Conservation (phyloP, 2,113 vertebrate genomes). For the Chrysochloris asiatica region DNA sequence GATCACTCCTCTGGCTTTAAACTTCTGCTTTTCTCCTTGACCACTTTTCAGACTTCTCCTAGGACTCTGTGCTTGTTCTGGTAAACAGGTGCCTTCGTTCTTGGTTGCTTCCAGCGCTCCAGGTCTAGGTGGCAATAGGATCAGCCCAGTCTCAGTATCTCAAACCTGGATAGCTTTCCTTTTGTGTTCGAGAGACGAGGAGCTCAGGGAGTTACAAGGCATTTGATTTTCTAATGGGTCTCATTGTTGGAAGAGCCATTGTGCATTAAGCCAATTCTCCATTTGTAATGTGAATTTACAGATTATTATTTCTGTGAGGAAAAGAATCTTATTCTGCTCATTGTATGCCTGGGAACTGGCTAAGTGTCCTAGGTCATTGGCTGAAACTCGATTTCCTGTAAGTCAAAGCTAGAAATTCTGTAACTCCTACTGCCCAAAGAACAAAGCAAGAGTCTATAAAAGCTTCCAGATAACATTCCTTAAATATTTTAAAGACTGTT, state of each 20-base stretch:
- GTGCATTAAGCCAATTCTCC: background rate
- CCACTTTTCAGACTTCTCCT: background rate
- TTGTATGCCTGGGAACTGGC: background rate
- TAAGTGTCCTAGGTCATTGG: background rate
- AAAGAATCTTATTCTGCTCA: background rate
- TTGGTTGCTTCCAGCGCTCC: background rate
- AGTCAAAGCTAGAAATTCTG: background rate
- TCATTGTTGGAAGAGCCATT: background rate
- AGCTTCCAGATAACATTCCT: background rate
- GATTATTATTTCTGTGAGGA: background rate
- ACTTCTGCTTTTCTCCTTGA: background rate
- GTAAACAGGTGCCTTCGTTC: background rate
- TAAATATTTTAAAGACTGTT: background rate
- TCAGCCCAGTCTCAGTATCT: background rate
- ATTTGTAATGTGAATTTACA: background rate
- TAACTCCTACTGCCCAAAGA: background rate
- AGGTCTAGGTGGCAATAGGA: background rate
- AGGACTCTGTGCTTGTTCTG: background rate
- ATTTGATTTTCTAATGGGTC: background rate
- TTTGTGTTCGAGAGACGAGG: background rate
- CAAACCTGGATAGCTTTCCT: background rate
- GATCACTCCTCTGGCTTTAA: background rate
- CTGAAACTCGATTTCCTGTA: background rate
- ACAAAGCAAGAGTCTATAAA: background rate
- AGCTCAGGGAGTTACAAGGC: background rate